Base-by-base conservation (phyloP, 2,888 invertebrate species). In the Archips xylosteana region DNA sequence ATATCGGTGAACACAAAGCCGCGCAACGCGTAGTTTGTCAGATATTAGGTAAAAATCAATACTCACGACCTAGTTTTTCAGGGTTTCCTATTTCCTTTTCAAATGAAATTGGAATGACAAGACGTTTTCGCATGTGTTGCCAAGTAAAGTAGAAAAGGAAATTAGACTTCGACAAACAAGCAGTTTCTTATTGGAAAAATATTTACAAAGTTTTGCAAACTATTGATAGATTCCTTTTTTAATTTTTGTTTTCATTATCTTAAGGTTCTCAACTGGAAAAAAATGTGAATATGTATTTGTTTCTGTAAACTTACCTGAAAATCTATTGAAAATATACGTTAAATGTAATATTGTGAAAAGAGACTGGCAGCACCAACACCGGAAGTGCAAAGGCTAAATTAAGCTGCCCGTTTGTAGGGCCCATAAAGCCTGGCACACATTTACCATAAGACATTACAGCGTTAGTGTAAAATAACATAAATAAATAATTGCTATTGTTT, bases 31-130 rank as follows among this genome's bases (percentile, higher is more conserved):
- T 89, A 89, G 89, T 88, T 87, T 84, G 86, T 80, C 81, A 84
- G 87, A 85, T 87, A 85, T 83, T 86, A 78, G 78, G 80, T 81
- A 89, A 92, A 92, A 93, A 92, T 92, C 92, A 90, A 92, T 92
- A 90, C 82, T 79, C 85, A 81, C 89, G 89, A 92, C 92, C 92
- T 91, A 92, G 86, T 91, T 91, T 88, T 82, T 83, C 83, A 66
- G 73, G 74, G 75, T 83, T 83, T 83, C 83, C 83, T 81, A 84
- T 84, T 84, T 85, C 85, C 81, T 82, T 81, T 79, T 78, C 75
- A 80, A 85, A 83, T 87, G 85, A 83, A 87, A 85, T 74, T 62
- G 84, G 83, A 84, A 84, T 86, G 86, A 85, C 85, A 81, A 86
- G 86, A 87, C 85, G 80, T 86, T 83, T 80, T 76, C 67, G 65